phyloP scores from a whole-genome alignment of 2,113 vertebrate species.

The Jaculus jaculus region DNA sequence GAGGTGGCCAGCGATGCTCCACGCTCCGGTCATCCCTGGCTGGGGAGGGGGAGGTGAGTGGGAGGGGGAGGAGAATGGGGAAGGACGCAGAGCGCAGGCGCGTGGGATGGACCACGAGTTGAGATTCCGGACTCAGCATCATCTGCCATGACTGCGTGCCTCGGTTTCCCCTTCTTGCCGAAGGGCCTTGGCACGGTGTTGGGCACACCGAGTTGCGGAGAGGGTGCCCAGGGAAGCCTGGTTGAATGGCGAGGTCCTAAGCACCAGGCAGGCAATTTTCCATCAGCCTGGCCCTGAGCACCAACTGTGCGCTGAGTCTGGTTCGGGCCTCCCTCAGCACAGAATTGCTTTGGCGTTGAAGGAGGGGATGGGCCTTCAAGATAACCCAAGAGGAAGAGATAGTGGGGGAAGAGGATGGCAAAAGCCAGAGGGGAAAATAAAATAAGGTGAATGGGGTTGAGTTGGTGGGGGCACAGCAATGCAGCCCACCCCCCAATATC shows the following conservation, averaged over 20 bases:
- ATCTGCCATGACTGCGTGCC: not conserved
- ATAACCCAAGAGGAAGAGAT: not conserved
- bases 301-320: not conserved
- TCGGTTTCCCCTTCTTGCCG: not conserved
- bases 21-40: not conserved
- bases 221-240: rapidly evolving
- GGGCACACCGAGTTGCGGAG: not conserved
- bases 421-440: not conserved
- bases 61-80: not conserved
- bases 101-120: rapidly evolving
- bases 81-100: not conserved
- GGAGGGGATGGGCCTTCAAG: not conserved
- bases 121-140: not conserved
- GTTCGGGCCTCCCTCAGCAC: not conserved
- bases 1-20: rapidly evolving
- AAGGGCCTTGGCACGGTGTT: not conserved
- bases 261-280: not conserved
- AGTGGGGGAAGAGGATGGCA: not conserved
- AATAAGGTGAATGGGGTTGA: not conserved
- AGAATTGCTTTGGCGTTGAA: not conserved
- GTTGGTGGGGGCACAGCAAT: no score
- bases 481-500: not conserved
- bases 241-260: rapidly evolving
- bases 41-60: no score
- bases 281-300: not conserved